Base-by-base conservation (phyloP, 2,888 invertebrate species). In the Drosophila neonasuta region DNA sequence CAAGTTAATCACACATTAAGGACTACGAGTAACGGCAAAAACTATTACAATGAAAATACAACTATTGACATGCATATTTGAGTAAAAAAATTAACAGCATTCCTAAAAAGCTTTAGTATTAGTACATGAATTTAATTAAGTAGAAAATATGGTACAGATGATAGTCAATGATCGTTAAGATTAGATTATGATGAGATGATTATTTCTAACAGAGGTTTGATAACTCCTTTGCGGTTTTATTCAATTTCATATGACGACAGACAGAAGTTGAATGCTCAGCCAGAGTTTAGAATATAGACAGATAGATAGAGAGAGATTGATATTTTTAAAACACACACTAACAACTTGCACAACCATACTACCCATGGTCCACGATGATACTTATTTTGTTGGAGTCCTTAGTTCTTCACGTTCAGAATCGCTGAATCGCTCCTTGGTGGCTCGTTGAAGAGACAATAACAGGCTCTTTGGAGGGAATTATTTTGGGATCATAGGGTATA, bases 301-400 rank as follows among this genome's bases (percentile, higher is more conserved):
- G 29, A 62, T 45, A 48, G 29, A 48, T 20, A 48, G 48, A 48
- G 13, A 48, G 11, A 24, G 24, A 46, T 15, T 29, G 39, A 34
- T 61, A 36, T 46, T 52, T 79, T 61, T 50, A 58, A 68, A 68
- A 61, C 77, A 77, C 74, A 80, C 77, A 86, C 65, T 61, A 46
- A 81, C 61, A 75, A 84, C 71, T 86, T 67, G 68, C 68, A 84
- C 81, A 81, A 80, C 79, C 81, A 87, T 88, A 85, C 83, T 89
- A 88, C 88, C 89, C 88, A 79, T 71, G 66, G 48, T 79, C 75
- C 86, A 69, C 52, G 59, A 55, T 51, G 61, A 79, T 87, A 79
- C 86, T 79, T 71, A 79, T 41, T 17, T 29, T 51, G 68, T 44
- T 55, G 71, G 49, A 50, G 58, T 68, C 69, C 78, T 45, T 56